phyloP scores from a whole-genome alignment of 2,113 vertebrate species.

The Struthidea cinerea region DNA sequence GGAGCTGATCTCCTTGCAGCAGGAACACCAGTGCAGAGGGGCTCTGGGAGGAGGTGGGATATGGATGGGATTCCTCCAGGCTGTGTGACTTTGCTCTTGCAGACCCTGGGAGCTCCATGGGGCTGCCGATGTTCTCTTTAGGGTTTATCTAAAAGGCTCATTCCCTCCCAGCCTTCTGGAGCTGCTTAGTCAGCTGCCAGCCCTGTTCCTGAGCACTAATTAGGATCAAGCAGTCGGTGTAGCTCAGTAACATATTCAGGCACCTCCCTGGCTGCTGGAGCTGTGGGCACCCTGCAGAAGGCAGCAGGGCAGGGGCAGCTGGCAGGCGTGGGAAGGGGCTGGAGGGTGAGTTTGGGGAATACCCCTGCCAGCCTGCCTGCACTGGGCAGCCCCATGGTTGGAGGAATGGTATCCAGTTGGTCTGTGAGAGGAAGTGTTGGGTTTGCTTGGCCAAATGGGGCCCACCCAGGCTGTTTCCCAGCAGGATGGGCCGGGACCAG shows the following conservation, averaged over 20 bases:
- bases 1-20: neutral
- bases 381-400: neutral
- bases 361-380: neutral
- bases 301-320: neutral
- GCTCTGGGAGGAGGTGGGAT: neutral
- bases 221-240: neutral
- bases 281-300: neutral
- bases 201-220: neutral
- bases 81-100: neutral
- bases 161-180: neutral
- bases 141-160: neutral
- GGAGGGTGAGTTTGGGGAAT: neutral
- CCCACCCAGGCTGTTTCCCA: neutral
- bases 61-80: fast-evolving
- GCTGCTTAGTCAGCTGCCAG: neutral
- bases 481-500: fast-evolving
- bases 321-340: neutral
- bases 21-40: neutral
- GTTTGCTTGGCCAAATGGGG: neutral
- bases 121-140: neutral
- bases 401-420: neutral
- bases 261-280: neutral
- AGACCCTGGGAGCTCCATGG: neutral
- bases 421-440: neutral
- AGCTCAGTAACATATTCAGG: neutral